These are phyloP conservation scores for Nesidiocoris tenuis DNA, from an alignment of 2,888 invertebrate genomes.

Conservation along the genomic window DNA sequence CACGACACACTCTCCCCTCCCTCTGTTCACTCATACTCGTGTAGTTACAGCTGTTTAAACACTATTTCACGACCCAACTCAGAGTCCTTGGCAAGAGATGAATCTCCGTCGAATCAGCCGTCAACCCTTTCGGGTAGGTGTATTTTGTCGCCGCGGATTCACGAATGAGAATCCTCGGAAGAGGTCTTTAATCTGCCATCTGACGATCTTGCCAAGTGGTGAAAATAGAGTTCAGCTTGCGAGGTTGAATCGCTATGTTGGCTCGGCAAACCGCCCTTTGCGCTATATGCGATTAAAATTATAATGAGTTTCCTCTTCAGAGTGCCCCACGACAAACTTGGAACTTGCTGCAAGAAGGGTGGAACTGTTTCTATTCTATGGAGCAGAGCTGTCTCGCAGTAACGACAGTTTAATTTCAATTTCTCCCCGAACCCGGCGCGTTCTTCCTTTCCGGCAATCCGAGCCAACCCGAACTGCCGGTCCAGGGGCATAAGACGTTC, in stretches of 20 bases:
- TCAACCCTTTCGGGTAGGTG: not conserved
- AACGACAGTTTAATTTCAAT: constrained; percentile 41
- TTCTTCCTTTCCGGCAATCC: not conserved
- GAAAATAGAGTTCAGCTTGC: constrained; percentile 19
- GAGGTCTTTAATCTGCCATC: constrained; percentile 33
- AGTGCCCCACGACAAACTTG: not conserved
- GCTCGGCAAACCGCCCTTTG: constrained; percentile 33
- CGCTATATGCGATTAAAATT: constrained; percentile 44
- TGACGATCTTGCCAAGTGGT: constrained; percentile 30
- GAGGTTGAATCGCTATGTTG: constrained; percentile 26
- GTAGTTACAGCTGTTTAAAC: not conserved
- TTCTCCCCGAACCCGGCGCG: constrained; percentile 14
- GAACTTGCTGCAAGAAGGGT: constrained; percentile 16
- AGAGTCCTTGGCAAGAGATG: not conserved
- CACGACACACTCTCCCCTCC: not conserved
- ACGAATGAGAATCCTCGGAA: not conserved
- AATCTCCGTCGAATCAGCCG: constrained; percentile 3
- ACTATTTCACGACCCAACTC: not conserved
- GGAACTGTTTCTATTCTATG: not conserved
- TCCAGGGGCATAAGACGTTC: not conserved
- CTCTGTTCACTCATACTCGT: not conserved
- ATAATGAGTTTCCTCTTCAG: constrained; percentile 39
- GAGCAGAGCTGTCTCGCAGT: constrained; percentile 26
- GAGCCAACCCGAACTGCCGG: not conserved
- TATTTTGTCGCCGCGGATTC: not conserved